A percentile compares a stretch with the other conserved stretches of the same genome.
Evolutionary conservation across 2,113 vertebrate genomes (phyloP).

Genomic region (Pseudois nayaur): DNA sequence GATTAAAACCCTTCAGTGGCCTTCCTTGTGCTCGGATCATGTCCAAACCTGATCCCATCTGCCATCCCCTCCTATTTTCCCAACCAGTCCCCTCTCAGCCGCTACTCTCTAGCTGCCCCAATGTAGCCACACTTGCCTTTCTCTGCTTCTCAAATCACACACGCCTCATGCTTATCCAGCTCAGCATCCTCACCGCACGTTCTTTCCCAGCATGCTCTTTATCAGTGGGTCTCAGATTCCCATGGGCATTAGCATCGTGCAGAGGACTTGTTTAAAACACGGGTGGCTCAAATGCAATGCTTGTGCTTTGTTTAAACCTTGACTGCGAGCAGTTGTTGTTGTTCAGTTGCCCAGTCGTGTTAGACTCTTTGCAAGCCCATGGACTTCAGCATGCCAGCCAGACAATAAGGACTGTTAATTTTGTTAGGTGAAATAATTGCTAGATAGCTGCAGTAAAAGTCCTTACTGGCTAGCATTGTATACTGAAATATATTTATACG

Average conservation of each 20-base stretch:
- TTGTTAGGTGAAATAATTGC: neutral
- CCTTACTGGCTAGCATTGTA: neutral
- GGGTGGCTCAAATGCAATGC: neutral
- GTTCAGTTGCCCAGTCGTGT: neutral
- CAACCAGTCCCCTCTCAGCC: too few species aligned
- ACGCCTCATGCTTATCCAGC: fast-evolving
- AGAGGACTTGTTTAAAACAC: neutral
- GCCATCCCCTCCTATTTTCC: neutral
- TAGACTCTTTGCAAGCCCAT: neutral
- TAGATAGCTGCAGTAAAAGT: neutral
- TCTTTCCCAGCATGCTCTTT: neutral
- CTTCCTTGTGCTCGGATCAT: neutral
- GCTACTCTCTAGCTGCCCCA: too few species aligned
- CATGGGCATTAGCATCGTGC: fast-evolving
- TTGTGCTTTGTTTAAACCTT: neutral
- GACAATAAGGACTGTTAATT: neutral
- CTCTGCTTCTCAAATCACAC: fast-evolving
- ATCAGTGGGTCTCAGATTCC: neutral
- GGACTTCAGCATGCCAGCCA: neutral
- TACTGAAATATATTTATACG: neutral
- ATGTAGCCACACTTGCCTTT: fast-evolving
- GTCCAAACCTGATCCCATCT: neutral
- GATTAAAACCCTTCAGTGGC: neutral
- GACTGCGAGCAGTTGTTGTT: neutral
- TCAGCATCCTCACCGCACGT: fast-evolving